Percentiles rank a stretch among this genome's conserved stretches.
Evolutionary conservation across 1,140 invertebrate genomes (phyloP).

Genomic region (Hypsibius dujardini): DNA sequence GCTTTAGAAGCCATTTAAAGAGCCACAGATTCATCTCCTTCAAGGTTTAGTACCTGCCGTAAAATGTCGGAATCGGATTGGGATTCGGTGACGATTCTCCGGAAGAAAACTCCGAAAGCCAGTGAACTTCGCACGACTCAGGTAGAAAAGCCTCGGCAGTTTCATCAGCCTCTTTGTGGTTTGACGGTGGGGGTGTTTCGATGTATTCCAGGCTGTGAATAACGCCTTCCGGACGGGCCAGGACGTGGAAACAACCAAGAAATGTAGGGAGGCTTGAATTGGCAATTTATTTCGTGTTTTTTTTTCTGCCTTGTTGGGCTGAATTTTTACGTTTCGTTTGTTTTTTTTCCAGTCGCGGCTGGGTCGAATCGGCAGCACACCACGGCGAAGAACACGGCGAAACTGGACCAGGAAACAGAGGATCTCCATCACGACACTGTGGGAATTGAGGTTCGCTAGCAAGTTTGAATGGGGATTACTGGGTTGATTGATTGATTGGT

Average conservation of each 20-base stretch:
- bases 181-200: slow-evolving; percentile 21
- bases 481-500: too few species aligned
- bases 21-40: too few species aligned
- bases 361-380: too few species aligned
- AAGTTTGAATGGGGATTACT: too few species aligned
- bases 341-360: too few species aligned
- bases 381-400: too few species aligned
- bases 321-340: too few species aligned
- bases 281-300: slow-evolving; percentile 26
- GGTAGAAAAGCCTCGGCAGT: slow-evolving; percentile 32
- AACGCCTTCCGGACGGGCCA: slow-evolving; percentile 65
- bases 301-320: slow-evolving; percentile 19
- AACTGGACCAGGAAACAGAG: too few species aligned
- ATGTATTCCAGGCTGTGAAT: slow-evolving; percentile 48
- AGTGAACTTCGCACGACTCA: slow-evolving; percentile 72
- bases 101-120: slow-evolving; percentile 66
- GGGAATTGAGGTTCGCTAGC: too few species aligned
- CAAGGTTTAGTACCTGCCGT: too few species aligned
- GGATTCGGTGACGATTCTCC: slow-evolving; percentile 72
- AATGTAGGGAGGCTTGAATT: slow-evolving; percentile 47
- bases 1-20: too few species aligned
- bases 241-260: slow-evolving; percentile 77
- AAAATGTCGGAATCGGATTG: slow-evolving; percentile 50
- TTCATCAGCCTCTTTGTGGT: slow-evolving; percentile 19
- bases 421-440: too few species aligned